Percentiles rank a stretch among this genome's conserved stretches.
These are phyloP conservation scores for Hybos culiciformis DNA, from an alignment of 2,888 invertebrate genomes.

Conservation along the genomic window DNA sequence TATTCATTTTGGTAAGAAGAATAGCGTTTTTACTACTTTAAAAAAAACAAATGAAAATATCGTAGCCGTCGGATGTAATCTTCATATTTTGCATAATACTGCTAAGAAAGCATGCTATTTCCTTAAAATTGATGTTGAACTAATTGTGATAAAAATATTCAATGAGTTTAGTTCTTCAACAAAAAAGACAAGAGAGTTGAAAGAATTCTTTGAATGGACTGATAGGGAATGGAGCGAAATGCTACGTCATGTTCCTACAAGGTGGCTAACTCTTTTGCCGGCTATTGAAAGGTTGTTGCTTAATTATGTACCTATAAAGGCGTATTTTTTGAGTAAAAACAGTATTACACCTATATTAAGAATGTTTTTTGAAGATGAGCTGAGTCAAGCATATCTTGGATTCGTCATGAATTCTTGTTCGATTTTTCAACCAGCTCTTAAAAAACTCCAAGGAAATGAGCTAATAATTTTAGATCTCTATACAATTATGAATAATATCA, in stretches of 20 bases:
- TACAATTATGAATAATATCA: background rate
- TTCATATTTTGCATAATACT: background rate
- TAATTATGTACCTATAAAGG: background rate
- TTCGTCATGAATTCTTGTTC: background rate
- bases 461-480: background rate
- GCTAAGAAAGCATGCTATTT: background rate
- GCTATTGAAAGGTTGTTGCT: background rate
- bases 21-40: background rate
- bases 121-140: constrained; percentile 5
- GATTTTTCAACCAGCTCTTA: background rate
- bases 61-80: background rate
- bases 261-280: background rate
- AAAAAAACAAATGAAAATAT: background rate
- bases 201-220: constrained; percentile 8
- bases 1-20: background rate
- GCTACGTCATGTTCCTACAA: constrained; percentile 9
- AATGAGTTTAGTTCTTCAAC: constrained; percentile 10
- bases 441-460: background rate
- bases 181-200: constrained; percentile 6
- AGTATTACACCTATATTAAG: background rate
- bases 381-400: background rate
- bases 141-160: constrained; percentile 8
- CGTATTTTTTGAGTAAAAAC: background rate
- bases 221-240: constrained; percentile 10
- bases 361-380: background rate